Percentiles rank a stretch among this genome's conserved stretches.
These are phyloP conservation scores for Lagopus muta DNA, from an alignment of 2,113 vertebrate genomes.

Conservation along the genomic window DNA sequence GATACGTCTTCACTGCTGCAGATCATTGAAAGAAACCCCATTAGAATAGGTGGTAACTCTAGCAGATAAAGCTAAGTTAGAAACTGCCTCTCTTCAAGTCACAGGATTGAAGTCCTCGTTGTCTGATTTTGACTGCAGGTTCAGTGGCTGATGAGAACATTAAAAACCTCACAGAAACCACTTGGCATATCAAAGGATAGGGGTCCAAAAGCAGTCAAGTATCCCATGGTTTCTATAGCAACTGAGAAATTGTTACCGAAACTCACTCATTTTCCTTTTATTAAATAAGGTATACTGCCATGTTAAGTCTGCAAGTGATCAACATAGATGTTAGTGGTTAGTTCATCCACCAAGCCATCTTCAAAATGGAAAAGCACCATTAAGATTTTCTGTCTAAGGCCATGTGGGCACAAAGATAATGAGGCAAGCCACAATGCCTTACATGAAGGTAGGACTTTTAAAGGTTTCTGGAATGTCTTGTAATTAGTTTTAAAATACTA, in stretches of 20 bases:
- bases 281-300: not conserved
- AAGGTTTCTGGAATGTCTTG: conserved; percentile 64
- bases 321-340: not conserved
- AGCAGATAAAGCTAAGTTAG: not conserved
- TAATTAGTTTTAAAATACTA: conserved; percentile 59
- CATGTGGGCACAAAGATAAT: not conserved
- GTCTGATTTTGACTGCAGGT: not conserved
- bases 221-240: not conserved
- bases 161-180: not conserved
- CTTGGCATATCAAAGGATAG: not conserved
- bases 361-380: conserved; percentile 45
- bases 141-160: not conserved
- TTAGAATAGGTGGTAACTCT: rapidly evolving
- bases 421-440: conserved; percentile 47
- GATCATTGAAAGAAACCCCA: not conserved
- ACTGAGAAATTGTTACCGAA: not conserved
- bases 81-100: not conserved
- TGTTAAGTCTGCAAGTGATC: conserved; percentile 1
- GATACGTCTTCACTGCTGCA: not conserved
- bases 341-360: not conserved
- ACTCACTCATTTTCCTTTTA: not conserved
- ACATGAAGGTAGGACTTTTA: conserved; percentile 43
- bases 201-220: not conserved
- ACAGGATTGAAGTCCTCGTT: not conserved
- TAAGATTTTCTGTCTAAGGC: not conserved